Evolutionary conservation across 2,113 vertebrate genomes (phyloP).

Genomic region (Hystrix brachyura): DNA sequence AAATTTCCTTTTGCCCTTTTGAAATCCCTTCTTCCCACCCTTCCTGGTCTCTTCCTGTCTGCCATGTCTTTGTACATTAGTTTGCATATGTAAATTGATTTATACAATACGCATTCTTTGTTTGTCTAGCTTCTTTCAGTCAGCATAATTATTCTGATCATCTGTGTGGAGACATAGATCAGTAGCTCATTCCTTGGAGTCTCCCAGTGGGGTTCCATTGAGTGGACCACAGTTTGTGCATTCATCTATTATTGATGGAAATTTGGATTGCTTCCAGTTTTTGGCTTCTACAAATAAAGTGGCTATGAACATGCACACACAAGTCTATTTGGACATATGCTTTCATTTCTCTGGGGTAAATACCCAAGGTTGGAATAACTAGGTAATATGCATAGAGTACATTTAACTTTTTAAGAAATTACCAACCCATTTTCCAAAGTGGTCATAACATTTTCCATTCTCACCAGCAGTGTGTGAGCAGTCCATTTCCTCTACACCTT

Average conservation of each 20-base stretch:
- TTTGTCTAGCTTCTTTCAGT: not conserved
- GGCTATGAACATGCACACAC: not conserved
- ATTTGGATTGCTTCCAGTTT: not conserved
- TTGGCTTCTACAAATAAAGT: not conserved
- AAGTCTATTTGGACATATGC: not conserved
- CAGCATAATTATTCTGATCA: not conserved
- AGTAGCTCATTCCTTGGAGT: not conserved
- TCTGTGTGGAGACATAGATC: not conserved
- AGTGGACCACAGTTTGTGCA: not conserved
- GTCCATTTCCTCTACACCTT: not conserved
- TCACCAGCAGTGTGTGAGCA: not conserved
- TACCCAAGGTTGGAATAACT: not conserved
- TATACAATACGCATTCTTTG: not conserved
- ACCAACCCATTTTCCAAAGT: not conserved
- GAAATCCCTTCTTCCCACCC: not conserved
- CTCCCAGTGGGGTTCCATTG: not conserved
- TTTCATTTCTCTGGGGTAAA: conserved; percentile 28
- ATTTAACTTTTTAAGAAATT: conserved; percentile 33
- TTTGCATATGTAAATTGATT: conserved; percentile 18
- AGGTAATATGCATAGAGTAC: not conserved
- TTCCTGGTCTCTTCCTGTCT: not conserved
- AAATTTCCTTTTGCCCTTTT: not conserved
- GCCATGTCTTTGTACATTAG: not conserved
- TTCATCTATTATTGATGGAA: not conserved
- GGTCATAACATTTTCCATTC: not conserved